phyloP scores from a whole-genome alignment of 2,113 vertebrate species.

The Notothenia rossii region DNA sequence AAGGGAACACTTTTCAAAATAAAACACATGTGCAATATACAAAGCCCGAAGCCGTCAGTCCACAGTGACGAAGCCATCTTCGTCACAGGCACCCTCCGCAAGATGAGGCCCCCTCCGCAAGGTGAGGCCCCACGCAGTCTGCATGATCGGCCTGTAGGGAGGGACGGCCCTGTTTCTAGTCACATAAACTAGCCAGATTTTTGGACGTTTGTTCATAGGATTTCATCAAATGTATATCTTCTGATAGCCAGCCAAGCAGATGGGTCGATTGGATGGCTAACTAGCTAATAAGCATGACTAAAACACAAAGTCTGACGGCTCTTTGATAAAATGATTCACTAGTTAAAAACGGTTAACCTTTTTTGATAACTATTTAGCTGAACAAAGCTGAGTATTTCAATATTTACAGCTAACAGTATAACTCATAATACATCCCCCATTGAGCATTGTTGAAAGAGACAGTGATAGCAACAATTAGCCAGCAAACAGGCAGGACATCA shows the following conservation, averaged over 20 bases:
- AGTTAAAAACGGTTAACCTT: neutral
- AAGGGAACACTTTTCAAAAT: no score
- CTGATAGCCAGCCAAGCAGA: neutral
- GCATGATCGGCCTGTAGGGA: no score
- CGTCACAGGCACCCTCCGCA: no score
- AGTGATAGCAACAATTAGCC: conserved; percentile 25
- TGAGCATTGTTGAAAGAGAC: conserved; percentile 37
- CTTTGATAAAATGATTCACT: neutral
- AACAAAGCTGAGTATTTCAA: neutral
- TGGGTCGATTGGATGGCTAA: neutral
- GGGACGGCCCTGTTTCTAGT: neutral
- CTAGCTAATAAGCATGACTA: neutral
- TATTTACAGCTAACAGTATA: no score
- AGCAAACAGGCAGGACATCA: conserved; percentile 31
- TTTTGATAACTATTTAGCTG: neutral
- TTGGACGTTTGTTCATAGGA: neutral
- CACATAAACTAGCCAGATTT: neutral
- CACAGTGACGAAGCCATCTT: no score
- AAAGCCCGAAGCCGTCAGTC: no score
- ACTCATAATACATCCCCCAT: conserved; percentile 23
- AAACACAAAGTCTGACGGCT: neutral
- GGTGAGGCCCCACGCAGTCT: no score
- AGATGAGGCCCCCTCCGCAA: no score
- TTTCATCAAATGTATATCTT: neutral
- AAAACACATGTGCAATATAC: no score